Percentiles rank a stretch among this genome's conserved stretches.
phyloP scores from a whole-genome alignment of 2,888 invertebrate species.

The Callosobruchus maculatus region DNA sequence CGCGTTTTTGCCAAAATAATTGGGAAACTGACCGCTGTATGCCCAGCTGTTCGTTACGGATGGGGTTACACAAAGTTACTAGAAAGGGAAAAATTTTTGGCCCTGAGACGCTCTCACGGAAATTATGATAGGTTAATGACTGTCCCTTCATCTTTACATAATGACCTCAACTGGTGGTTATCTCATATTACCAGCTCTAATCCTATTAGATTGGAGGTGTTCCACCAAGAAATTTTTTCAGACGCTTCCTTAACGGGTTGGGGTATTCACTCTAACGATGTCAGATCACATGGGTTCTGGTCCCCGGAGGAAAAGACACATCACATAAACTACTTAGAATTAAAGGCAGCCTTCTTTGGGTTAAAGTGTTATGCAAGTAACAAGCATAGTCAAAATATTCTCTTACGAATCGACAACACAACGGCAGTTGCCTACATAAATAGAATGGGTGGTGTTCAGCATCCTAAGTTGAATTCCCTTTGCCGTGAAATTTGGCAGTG shows the following conservation, averaged over 20 bases:
- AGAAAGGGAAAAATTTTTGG: constrained; percentile 18
- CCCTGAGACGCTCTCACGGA: constrained; percentile 11
- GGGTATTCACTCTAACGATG: background rate
- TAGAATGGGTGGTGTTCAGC: constrained; percentile 2
- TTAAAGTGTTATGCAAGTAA: constrained; percentile 2
- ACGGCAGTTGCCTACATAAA: constrained; percentile 6
- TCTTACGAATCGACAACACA: constrained; percentile 6
- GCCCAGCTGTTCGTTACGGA: constrained; percentile 11
- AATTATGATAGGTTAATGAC: constrained; percentile 17
- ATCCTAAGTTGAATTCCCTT: background rate
- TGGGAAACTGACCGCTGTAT: constrained; percentile 7
- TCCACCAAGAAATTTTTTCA: constrained; percentile 2
- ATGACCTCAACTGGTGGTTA: constrained; percentile 27
- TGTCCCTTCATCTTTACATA: constrained; percentile 7
- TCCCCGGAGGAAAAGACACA: background rate
- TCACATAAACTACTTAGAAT: constrained; percentile 6
- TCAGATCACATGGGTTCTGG: background rate
- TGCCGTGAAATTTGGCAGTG: constrained; percentile 4
- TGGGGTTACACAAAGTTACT: constrained; percentile 18
- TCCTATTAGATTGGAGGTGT: constrained; percentile 7
- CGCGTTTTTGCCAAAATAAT: constrained; percentile 8
- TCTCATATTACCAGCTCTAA: constrained; percentile 8
- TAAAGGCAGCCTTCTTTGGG: constrained; percentile 4
- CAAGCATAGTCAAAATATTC: background rate
- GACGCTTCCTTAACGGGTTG: background rate